These are phyloP conservation scores for Holotrichia oblita DNA, from an alignment of 1,140 invertebrate species.

Conservation along the genomic window DNA sequence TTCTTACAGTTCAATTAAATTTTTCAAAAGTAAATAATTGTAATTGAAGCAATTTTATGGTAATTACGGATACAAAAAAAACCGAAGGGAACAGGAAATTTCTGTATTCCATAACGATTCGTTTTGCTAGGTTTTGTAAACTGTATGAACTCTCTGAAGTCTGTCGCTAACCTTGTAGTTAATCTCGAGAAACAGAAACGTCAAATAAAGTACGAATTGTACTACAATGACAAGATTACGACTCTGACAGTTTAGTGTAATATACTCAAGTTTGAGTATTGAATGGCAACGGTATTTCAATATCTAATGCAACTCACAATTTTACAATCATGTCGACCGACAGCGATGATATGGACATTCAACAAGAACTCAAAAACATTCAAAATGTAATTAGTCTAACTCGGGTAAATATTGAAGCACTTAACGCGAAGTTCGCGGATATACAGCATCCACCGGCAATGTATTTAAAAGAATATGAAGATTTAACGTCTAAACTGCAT, in stretches of 20 bases:
- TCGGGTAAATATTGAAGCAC: constrained; percentile 89
- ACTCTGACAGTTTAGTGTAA: not conserved
- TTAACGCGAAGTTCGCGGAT: constrained; percentile 89
- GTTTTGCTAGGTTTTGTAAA: no score
- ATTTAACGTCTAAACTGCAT: constrained; percentile 90
- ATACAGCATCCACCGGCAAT: constrained; percentile 86
- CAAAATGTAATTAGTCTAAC: constrained; percentile 92
- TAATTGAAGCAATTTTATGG: no score
- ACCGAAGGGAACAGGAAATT: no score
- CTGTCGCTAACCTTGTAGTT: no score
- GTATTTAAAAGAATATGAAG: constrained; percentile 88
- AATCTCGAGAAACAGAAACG: no score
- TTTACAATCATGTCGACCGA: constrained; percentile 67
- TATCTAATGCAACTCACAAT: constrained; percentile 47
- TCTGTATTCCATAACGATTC: no score
- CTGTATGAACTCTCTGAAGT: no score
- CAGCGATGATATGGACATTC: constrained; percentile 70
- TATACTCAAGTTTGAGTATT: constrained; percentile 15
- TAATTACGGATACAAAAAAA: no score
- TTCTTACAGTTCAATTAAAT: no score
- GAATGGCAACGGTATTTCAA: constrained; percentile 51
- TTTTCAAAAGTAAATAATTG: no score
- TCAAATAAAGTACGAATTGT: no score
- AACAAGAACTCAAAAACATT: constrained; percentile 84
- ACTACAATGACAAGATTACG: not conserved